Conservation (phyloP, 1,140 invertebrate species). For the Psilanteris sp. region DNA sequence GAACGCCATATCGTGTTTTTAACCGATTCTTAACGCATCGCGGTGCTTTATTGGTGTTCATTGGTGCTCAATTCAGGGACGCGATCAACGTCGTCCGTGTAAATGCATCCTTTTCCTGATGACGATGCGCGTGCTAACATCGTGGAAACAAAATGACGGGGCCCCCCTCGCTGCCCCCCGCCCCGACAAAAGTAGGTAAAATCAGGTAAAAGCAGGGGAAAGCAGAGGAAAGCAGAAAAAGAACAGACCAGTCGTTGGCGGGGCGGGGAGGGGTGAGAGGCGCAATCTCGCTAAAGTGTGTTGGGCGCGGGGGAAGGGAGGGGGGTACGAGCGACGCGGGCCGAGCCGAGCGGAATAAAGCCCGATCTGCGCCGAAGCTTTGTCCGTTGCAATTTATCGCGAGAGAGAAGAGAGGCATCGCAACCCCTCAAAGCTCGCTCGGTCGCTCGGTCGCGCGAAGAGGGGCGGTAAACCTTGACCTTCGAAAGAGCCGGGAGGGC, state of each 20-base stretch:
- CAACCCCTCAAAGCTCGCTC: slow-evolving; percentile 37
- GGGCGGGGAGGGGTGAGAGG: too few species aligned
- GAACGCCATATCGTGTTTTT: too few species aligned
- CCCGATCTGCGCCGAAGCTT: slow-evolving; percentile 6
- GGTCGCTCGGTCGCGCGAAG: slow-evolving; percentile 38
- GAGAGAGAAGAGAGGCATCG: too few species aligned
- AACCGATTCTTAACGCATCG: too few species aligned
- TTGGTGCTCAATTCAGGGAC: slow-evolving; percentile 4
- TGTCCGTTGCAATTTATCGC: slow-evolving; percentile 35
- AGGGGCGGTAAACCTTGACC: slow-evolving; percentile 76
- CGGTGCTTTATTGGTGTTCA: too few species aligned
- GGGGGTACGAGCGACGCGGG: not conserved
- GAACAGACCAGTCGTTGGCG: too few species aligned
- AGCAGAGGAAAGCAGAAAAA: not conserved
- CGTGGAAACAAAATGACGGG: too few species aligned
- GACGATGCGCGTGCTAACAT: slow-evolving; percentile 8
- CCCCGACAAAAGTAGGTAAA: too few species aligned
- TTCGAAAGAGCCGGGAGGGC: slow-evolving; percentile 69
- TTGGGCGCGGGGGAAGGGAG: too few species aligned
- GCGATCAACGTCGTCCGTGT: slow-evolving; percentile 1
- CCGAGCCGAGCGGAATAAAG: slow-evolving; percentile 3
- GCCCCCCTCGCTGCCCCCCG: too few species aligned
- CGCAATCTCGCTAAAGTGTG: too few species aligned
- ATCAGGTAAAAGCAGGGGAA: slow-evolving; percentile 1
- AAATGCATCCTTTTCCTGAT: slow-evolving; percentile 17